Base-by-base conservation (phyloP, 2,113 vertebrate species). In the Apeltes quadracus region DNA sequence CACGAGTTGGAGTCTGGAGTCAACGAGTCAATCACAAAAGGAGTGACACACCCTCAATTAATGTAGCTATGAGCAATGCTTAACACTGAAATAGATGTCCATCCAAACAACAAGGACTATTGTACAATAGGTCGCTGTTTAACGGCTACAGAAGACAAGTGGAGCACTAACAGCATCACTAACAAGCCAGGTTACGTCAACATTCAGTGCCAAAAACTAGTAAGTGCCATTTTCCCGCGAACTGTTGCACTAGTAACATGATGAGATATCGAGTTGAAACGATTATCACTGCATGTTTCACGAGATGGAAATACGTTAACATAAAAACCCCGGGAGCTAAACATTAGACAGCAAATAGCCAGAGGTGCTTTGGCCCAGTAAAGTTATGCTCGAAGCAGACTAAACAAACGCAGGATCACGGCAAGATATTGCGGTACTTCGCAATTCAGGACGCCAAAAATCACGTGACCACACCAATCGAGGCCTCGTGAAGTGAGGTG, bases 201-300 rank as follows among this genome's bases (percentile, higher is more conserved):
- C 18, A 43, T 32, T 71, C 57, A 16, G 73, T 83, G 79, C 76
- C 62, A 82, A 76, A 84, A 69, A 29, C 57, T 81, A 81, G 58
- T 56, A 64, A 83, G 39, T 84, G 62, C 53, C 61, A 81, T 34
- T n/a, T n/a, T 61, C 69, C 69, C 46, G 46, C 58, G n/a, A 51
- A 56, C 15, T 44, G 67, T 44, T 61, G 23, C 72, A 76, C 66
- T 57, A 81, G 78, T 86, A 76, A 83, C 75, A 75, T 50, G 32
- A 23, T 8, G 16, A 63, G 34, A 46, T 64, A 29, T 53, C 14
- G 32, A 15, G n/a, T n/a, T 70, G 50, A 5, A 58, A 44, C 34
- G 25, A 29, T 22, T 15, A 50, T 50, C 20, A 15, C 39, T 43
- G 39, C 0, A 16, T 46, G 10, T 22, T 36, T 22, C 23, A 27